Base-by-base conservation (phyloP, 2,888 invertebrate genomes). In the Andrena marginata region DNA sequence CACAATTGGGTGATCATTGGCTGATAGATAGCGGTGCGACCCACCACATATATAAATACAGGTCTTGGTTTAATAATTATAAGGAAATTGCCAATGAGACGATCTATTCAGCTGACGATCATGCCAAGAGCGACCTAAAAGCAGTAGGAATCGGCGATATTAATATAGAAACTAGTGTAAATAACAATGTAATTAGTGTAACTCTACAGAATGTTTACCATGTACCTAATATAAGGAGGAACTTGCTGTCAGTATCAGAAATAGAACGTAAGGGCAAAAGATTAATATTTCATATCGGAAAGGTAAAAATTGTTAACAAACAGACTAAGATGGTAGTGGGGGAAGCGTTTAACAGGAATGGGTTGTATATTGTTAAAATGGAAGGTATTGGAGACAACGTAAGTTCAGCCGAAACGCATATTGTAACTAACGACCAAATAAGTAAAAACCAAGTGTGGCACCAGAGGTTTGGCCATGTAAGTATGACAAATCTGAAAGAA, bases 1-100 rank as follows among this genome's bases (percentile, higher is more conserved):
- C 63, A 20, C 56, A 63, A 23, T 23, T 77, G 26, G 62, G 81
- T 7, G 60, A 82, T 13, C 70, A 59, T 0, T 82, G 82, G 82
- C 10, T 82, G 16, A 23, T 84, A 42, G 78, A 82, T 35, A 84
- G 69, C 7, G 78, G 70, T 4, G 69, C 78, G 8, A 84, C 78
- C 1, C 73, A 78, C 13, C 78, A 82, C 8, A 56, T 84, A 2
- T 81, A 81, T 10, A 81, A 80, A 42, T 29, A 81, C 16, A 72
- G 13, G 73, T 8, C 69, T 10, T 74, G 69, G 77, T 73, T 81
- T 35, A 26, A n/a, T 10, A 73, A 64, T 48, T 77, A 67, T 29
- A 69, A 16, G n/a, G 1, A 31, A 8, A 80, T 76, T n/a, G 35
- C 8, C 8, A 49, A 7, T 1, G 77, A 81, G 48, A n/a, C 26